Evolutionary conservation across 2,888 invertebrate species (phyloP).

Genomic region (Drosophila infuscata): DNA sequence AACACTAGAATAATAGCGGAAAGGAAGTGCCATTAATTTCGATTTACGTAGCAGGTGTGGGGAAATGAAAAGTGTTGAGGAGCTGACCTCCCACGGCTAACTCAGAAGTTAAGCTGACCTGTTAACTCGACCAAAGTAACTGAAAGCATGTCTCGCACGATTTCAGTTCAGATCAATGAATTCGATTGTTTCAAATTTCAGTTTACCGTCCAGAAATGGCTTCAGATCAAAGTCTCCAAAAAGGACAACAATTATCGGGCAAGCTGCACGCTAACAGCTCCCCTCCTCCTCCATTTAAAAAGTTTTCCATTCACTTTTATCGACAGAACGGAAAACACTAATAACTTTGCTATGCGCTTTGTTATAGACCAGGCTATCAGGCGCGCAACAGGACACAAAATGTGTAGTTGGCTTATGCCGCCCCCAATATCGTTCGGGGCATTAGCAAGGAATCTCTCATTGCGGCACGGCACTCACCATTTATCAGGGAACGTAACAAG

Average conservation of each 20-base stretch:
- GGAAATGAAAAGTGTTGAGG: not conserved
- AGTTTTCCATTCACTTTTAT: slow-evolving; percentile 65
- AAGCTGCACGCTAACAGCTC: slow-evolving; percentile 13
- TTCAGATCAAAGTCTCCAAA: slow-evolving; percentile 54
- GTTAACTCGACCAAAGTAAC: slow-evolving; percentile 47
- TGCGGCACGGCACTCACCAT: slow-evolving; percentile 46
- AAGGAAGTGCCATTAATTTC: slow-evolving; percentile 73
- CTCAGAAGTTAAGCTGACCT: slow-evolving; percentile 32
- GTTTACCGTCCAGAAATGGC: slow-evolving; percentile 37
- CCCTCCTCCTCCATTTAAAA: slow-evolving; percentile 29
- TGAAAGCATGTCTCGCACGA: slow-evolving; percentile 61
- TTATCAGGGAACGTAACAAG: slow-evolving; percentile 70
- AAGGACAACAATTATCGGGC: slow-evolving; percentile 51
- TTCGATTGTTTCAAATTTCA: slow-evolving; percentile 40
- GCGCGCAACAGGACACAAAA: slow-evolving; percentile 62
- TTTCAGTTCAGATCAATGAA: slow-evolving; percentile 31
- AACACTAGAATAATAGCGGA: slow-evolving; percentile 68
- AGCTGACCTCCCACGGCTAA: slow-evolving; percentile 6
- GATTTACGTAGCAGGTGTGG: slow-evolving; percentile 20
- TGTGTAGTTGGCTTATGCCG: slow-evolving; percentile 10
- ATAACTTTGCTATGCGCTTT: slow-evolving; percentile 64
- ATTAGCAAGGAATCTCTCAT: slow-evolving; percentile 29
- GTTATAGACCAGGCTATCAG: slow-evolving; percentile 38
- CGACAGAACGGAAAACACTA: slow-evolving; percentile 50
- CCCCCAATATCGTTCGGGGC: not conserved